Evolutionary conservation across 1,140 invertebrate genomes (phyloP), one percentile per base, ranked within the genome.

Genomic region (Zaprionus davidi): DNA sequence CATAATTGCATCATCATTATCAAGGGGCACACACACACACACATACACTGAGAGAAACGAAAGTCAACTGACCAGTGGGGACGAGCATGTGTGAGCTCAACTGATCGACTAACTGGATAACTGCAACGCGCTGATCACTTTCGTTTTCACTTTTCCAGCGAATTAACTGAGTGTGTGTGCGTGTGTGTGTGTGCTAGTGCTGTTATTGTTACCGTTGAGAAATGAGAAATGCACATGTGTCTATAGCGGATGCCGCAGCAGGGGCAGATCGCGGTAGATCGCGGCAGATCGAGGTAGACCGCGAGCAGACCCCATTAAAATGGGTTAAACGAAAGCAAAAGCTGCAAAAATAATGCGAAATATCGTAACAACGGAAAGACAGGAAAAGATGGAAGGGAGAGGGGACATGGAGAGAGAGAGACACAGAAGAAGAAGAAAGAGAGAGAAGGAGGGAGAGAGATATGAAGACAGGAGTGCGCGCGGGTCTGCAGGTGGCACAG

Each of bases 281-380:
- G 28, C 41, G 7, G 12, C 22, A 46, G 28, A 60, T 17, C 53
- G 38, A 69, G 41, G 15, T 38, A 38, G 69, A 28, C 62, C 68
- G 31, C 20, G 15, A 20, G 15, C 12, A 65, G 26, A 28, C 70
- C 62, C 28, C 86, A 85, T 77, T 85, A 90, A 46, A 90, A 90
- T 90, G 85, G 85, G 85, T 90, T 90, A 90, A 90, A 90, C 82
- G 86, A 90, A 90, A 90, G 85, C 85, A 86, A 90, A 75, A 88
- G 76, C 53, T 59, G 76, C 72, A 57, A 63, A 76, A 65, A 53
- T 55, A 73, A 78, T 57, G 78, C 78, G 56, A 88, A 84, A 84
- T 81, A 90, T 78, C 78, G 81, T 84, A 88, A 88, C 70, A 81
- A 88, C 75, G 71, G 64, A 73, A 77, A 11, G 44, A 3, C 22